A percentile compares a stretch with the other conserved stretches of the same genome.
Evolutionary conservation across 92 coral and sea anemone species (phyloP).

Genomic region (Porites rus): DNA sequence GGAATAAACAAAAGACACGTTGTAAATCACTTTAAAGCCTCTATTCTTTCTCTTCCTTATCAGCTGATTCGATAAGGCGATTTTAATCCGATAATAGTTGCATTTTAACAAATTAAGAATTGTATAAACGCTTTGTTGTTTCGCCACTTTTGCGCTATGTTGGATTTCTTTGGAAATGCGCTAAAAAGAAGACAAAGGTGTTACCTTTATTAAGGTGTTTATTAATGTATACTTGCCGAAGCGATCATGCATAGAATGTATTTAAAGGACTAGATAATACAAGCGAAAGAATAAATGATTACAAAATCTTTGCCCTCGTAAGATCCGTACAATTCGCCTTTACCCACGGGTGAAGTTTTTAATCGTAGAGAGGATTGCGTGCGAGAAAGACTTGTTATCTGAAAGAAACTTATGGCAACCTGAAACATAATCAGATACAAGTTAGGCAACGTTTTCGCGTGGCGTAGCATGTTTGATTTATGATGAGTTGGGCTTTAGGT

Average conservation of each 20-base stretch:
- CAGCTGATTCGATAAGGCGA: slow-evolving; percentile 22
- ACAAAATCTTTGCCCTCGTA: too few relatives aligned
- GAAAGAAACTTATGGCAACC: too few relatives aligned
- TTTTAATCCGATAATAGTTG: not conserved
- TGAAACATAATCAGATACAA: too few relatives aligned
- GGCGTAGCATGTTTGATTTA: too few relatives aligned
- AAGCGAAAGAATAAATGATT: not conserved
- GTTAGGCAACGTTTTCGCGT: too few relatives aligned
- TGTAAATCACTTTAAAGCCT: slow-evolving; percentile 15
- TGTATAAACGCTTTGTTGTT: slow-evolving; percentile 27
- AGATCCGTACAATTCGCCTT: too few relatives aligned
- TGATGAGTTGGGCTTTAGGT: too few relatives aligned
- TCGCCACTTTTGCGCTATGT: not conserved
- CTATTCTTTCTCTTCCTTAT: not conserved
- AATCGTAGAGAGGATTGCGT: too few relatives aligned
- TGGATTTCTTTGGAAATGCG: not conserved
- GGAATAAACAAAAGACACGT: slow-evolving; percentile 40
- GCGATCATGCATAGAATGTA: not conserved
- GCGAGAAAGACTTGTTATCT: too few relatives aligned
- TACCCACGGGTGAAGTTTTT: too few relatives aligned
- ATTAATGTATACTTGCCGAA: not conserved
- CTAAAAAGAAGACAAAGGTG: slow-evolving; percentile 2
- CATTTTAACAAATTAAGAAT: not conserved
- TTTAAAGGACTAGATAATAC: not conserved
- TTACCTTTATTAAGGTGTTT: not conserved